A percentile compares a stretch with the other conserved stretches of the same genome.
Conservation (phyloP, 2,113 vertebrate species). For the Gymnobelideus leadbeateri region DNA sequence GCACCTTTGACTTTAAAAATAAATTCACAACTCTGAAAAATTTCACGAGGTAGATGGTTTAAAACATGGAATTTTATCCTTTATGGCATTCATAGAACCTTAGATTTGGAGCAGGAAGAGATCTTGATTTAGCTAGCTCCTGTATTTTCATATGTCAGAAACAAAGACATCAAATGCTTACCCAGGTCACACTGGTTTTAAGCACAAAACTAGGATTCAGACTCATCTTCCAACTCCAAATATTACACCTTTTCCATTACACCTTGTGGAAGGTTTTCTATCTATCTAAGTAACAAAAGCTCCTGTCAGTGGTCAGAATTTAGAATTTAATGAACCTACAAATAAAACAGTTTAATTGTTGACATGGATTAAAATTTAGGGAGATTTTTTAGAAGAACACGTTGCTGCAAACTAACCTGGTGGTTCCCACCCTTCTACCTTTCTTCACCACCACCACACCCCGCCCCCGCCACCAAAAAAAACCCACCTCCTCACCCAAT, state of each 20-base stretch:
- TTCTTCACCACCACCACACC: no score
- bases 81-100: background rate
- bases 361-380: background rate
- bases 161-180: background rate
- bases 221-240: background rate
- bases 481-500: background rate
- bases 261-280: background rate
- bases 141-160: background rate
- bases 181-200: background rate
- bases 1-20: background rate
- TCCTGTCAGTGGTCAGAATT: background rate
- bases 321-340: slow-evolving; percentile 17
- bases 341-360: background rate
- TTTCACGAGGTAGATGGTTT: slow-evolving; percentile 6
- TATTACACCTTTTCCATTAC: background rate
- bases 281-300: background rate
- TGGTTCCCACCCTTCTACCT: background rate
- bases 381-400: background rate
- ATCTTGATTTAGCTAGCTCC: background rate
- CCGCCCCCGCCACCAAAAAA: background rate
- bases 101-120: background rate
- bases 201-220: background rate
- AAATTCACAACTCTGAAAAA: slow-evolving; percentile 16
- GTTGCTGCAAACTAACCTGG: background rate
- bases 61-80: background rate